Conservation (phyloP, 2,797 vertebrate species). For the Chloroceryle amazona region DNA sequence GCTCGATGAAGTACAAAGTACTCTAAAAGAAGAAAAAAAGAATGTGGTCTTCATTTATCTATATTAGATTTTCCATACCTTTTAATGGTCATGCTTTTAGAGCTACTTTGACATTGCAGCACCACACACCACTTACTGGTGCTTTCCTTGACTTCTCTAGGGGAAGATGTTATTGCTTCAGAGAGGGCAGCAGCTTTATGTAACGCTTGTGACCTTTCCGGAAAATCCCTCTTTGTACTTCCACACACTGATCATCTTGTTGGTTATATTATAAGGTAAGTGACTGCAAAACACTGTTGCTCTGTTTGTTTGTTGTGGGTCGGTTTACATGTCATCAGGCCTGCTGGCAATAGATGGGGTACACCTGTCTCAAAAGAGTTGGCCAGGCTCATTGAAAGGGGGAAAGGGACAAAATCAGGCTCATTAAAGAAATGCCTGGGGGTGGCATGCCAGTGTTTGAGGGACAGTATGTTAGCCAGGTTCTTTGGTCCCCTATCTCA, state of each 20-base stretch:
- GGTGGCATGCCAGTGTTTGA: too few species aligned
- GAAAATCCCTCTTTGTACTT: conserved; percentile 96
- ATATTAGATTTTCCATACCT: not conserved
- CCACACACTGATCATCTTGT: conserved; percentile 98
- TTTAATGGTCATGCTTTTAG: not conserved
- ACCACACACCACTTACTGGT: not conserved
- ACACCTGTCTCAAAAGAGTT: not conserved
- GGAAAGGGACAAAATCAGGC: not conserved
- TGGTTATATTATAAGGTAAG: conserved; percentile 96
- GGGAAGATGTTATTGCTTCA: conserved; percentile 95
- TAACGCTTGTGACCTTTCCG: conserved; percentile 94
- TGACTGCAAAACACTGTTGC: not conserved
- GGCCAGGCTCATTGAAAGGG: not conserved
- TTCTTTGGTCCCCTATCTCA: not conserved
- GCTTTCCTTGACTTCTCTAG: conserved; percentile 74
- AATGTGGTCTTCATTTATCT: not conserved
- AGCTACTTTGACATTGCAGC: not conserved
- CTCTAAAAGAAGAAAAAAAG: not conserved
- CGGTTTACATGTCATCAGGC: accelerated
- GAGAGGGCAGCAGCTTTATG: conserved; percentile 94
- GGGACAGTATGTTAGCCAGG: accelerated
- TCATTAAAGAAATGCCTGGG: not conserved
- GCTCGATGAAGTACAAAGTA: not conserved
- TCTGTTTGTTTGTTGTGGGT: not conserved
- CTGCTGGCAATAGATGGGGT: not conserved